Base-by-base conservation (phyloP, 2,797 vertebrate genomes). In the Halcyon leucocephala region DNA sequence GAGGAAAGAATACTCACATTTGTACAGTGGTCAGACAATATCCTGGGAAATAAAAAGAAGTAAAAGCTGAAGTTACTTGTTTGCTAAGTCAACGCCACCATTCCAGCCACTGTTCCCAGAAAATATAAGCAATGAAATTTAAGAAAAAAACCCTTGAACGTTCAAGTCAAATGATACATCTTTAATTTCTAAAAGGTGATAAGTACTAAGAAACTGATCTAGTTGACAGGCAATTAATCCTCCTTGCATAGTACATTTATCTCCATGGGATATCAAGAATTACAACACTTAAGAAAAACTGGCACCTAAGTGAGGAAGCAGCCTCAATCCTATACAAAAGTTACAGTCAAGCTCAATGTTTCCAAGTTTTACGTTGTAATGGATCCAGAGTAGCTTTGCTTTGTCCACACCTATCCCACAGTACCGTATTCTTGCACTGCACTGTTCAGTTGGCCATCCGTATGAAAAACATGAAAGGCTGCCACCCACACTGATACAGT, bases 221-320 rank as follows among this genome's bases (percentile, higher is more conserved):
- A 90, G 42, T 86, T 93, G 92, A 95, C 96, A 96, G 85, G 91
- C 88, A 95, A 73, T 88, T 76, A 91, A 95, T 93, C 90, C 61
- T 96, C 82, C 74, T 96, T 96, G 93, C 95, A 97, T 96, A 97
- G 95, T 96, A 95, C 93, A 96, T 91, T 95, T 93, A 93, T 88
- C 85, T 96, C 82, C 62, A 64, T 57, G 77, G 91, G 87, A 77
- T 93, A 96, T 84, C 33, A 95, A 92, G 77, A 89, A 90, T 86
- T 88, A 95, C 54, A 94, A 79, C 71, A 90, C 87, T 88, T 94
- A 29, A 93, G 73, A 60, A 95, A 97, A 91, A 94, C 77, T 79
- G 93, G 77, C 82, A 91, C 67, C 87, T 92, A 91, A 79, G 82
- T 88, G 73, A 96, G 70, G 44, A 82, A 95, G 85, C 76, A 87